Evolutionary conservation across 2,797 vertebrate species (phyloP).

Genomic region (Mormyrops boulengeri): DNA sequence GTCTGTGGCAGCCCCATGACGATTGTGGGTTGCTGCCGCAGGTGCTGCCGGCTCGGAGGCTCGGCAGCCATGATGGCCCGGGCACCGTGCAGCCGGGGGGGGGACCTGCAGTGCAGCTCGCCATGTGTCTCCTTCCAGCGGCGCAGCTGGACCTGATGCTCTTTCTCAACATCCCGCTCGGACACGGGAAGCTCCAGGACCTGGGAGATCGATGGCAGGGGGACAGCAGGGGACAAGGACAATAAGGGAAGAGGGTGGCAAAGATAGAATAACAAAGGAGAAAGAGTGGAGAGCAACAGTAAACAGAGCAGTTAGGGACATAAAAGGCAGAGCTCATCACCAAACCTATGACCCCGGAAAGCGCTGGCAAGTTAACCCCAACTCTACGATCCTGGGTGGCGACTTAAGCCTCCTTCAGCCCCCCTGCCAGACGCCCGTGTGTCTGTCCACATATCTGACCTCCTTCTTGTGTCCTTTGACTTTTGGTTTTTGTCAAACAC

Average conservation of each 20-base stretch:
- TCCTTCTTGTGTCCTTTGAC: not conserved
- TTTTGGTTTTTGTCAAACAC: not conserved
- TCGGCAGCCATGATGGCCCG: conserved; percentile 86
- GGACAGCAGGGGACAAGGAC: not conserved
- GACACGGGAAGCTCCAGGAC: conserved; percentile 76
- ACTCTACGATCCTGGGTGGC: not conserved
- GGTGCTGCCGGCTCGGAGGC: conserved; percentile 65
- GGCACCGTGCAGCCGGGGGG: conserved; percentile 86
- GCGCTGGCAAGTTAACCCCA: not conserved
- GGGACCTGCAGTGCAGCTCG: conserved; percentile 78
- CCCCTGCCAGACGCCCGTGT: not conserved
- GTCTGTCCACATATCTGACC: not conserved
- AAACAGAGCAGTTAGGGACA: not conserved
- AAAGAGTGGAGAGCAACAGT: not conserved
- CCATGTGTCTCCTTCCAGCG: conserved; percentile 82
- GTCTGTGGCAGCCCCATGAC: conserved; percentile 46
- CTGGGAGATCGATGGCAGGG: conserved; percentile 46
- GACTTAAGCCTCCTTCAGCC: not conserved
- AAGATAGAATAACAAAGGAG: not conserved
- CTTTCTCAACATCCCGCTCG: conserved; percentile 86
- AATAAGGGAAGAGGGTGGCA: not conserved
- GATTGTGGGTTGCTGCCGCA: conserved; percentile 79
- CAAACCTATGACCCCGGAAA: not conserved
- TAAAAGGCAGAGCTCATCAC: not conserved
- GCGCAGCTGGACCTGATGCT: conserved; percentile 81